Evolutionary conservation across 2,113 vertebrate genomes (phyloP), one percentile per base, ranked within the genome.

Genomic region (Tinamus guttatus): DNA sequence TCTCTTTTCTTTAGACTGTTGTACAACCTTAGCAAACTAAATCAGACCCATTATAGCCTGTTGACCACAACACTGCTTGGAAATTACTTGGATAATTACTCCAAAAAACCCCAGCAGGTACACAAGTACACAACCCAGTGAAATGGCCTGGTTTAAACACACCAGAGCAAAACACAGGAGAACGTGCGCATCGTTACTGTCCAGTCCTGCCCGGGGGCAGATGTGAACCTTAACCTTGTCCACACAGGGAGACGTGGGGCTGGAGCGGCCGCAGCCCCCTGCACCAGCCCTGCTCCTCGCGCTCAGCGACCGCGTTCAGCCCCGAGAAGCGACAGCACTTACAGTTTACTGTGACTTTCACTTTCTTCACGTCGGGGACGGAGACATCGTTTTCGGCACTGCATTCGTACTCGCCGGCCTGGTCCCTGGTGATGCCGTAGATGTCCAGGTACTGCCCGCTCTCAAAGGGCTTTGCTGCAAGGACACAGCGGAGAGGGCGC

Each of bases 311-410:
- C 34, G 10, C 20, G 65, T 62, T 65, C 38, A 56, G 32, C 1
- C 34, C 41, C 8, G 83, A 76, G 38, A 86, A 43, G 2, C 9
- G 40, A 10, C 9, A 5, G 1, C 68, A 99, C 99, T 99, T 98
- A 99, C 99, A 99, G 98, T 99, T 99, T 18, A 99, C 99, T 97
- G 98, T 98, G 96, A 99, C 96, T 98, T 98, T 99, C 16, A 99
- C 99, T 97, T 99, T 99, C 80, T 64, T 99, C 98, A 99, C 99
- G 8, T 99, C 99, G 11, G 99, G 99, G 76, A 98, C 99, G 1
- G 99, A 98, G 77, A 99, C 99, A 24, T 99, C 99, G 7, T 99
- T 99, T 86, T 99, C 98, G 3, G 99, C 99, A 2, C 98, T 99
- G 97, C 99, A 99, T 89, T 99, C 99, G 5, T 99, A 99, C 67